Evolutionary conservation across 2,797 vertebrate genomes (phyloP).

Genomic region (Tapera naevia): DNA sequence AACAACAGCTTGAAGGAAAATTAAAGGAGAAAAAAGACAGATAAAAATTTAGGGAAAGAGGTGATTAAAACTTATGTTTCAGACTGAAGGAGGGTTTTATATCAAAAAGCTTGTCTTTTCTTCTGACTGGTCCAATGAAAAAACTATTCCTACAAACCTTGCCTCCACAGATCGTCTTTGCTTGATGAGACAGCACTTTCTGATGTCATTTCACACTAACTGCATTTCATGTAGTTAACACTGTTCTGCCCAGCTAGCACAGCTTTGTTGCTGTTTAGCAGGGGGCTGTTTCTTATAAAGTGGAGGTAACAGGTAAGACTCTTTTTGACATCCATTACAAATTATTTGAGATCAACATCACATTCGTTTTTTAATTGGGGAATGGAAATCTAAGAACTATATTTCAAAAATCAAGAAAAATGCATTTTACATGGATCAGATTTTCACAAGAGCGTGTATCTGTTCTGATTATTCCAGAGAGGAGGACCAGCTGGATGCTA

Average conservation of each 20-base stretch:
- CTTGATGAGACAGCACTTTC: conserved; percentile 39
- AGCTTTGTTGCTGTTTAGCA: neutral
- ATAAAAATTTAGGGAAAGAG: neutral
- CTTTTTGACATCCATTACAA: neutral
- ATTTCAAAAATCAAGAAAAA: conserved; percentile 23
- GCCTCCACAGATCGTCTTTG: neutral
- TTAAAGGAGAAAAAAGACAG: neutral
- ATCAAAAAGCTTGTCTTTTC: neutral
- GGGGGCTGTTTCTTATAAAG: neutral
- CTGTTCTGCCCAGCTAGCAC: neutral
- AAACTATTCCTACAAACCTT: neutral
- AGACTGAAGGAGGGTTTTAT: neutral
- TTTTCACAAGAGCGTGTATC: neutral
- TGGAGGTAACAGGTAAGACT: neutral
- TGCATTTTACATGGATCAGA: neutral
- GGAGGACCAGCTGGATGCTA: conserved; percentile 10
- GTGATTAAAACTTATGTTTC: neutral
- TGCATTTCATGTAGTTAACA: neutral
- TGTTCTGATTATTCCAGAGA: neutral
- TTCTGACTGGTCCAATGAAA: neutral
- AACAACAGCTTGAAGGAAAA: neutral
- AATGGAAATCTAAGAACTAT: neutral
- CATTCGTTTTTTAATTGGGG: neutral
- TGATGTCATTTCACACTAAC: neutral
- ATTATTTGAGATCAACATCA: conserved; percentile 20